Conservation (phyloP, 2,113 vertebrate species). For the Syrrhaptes paradoxus region DNA sequence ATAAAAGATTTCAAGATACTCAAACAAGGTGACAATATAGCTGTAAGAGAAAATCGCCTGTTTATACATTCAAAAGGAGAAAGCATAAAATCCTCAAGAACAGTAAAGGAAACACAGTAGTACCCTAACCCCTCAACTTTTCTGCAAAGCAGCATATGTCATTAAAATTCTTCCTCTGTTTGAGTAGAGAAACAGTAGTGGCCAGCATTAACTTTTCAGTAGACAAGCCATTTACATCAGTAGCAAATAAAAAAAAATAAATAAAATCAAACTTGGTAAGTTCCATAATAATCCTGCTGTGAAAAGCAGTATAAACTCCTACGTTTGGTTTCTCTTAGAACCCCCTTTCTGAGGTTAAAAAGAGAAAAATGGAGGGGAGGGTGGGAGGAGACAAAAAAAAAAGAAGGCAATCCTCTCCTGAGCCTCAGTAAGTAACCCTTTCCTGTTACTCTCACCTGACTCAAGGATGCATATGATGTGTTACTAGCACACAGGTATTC, state of each 20-base stretch:
- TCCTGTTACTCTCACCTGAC: not conserved
- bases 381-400: fast-evolving
- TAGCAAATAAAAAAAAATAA: not conserved
- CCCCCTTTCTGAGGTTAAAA: not conserved
- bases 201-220: not conserved
- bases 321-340: not conserved
- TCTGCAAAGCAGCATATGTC: not conserved
- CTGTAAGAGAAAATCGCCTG: not conserved
- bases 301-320: not conserved
- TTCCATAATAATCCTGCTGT: not conserved
- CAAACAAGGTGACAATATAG: not conserved
- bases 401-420: not conserved
- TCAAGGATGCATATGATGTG: not conserved
- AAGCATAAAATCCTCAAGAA: not conserved
- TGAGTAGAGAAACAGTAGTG: not conserved
- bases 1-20: not conserved
- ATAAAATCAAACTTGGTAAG: not conserved
- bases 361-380: too few relatives aligned
- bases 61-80: not conserved
- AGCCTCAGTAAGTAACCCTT: not conserved
- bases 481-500: not conserved
- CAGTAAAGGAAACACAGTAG: not conserved
- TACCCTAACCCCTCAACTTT: not conserved
- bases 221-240: not conserved
- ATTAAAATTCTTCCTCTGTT: not conserved